Conservation (phyloP, 2,888 invertebrate genomes). For the Morpho achilles region DNA sequence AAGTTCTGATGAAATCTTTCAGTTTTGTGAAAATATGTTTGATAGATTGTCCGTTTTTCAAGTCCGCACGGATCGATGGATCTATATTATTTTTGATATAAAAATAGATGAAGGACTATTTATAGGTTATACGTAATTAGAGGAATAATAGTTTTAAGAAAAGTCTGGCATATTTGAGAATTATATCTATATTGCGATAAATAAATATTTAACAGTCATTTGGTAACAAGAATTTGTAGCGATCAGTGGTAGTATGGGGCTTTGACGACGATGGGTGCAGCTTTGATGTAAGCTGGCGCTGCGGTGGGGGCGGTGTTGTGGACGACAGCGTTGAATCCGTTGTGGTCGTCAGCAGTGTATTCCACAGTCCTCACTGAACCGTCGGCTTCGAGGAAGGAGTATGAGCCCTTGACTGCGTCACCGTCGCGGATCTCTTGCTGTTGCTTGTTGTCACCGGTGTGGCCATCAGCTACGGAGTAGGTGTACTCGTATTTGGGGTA, state of each 20-base stretch:
- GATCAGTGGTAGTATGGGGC: constrained; percentile 27
- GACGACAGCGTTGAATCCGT: constrained; percentile 54
- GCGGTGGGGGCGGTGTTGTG: constrained; percentile 43
- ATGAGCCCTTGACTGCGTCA: constrained; percentile 70
- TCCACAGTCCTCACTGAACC: constrained; percentile 71
- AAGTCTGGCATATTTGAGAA: constrained; percentile 2
- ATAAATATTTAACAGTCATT: constrained; percentile 23
- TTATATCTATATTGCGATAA: constrained; percentile 25
- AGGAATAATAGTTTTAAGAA: neutral
- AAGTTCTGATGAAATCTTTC: too few species aligned
- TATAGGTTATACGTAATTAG: neutral
- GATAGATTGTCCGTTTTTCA: too few species aligned
- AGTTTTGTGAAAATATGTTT: too few species aligned
- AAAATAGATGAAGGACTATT: too few species aligned
- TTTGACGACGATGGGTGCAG: constrained; percentile 42
- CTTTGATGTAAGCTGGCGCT: constrained; percentile 49
- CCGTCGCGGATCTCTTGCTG: constrained; percentile 72
- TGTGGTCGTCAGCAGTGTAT: constrained; percentile 71
- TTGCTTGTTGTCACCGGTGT: constrained; percentile 74
- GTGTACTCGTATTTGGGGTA: constrained; percentile 64
- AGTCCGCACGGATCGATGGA: too few species aligned
- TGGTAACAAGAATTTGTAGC: constrained; percentile 1
- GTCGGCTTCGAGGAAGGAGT: constrained; percentile 70
- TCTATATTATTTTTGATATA: too few species aligned
- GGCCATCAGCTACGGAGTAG: constrained; percentile 72